phyloP scores from a whole-genome alignment of 1,140 invertebrate species.

The Ridgeia piscesae region DNA sequence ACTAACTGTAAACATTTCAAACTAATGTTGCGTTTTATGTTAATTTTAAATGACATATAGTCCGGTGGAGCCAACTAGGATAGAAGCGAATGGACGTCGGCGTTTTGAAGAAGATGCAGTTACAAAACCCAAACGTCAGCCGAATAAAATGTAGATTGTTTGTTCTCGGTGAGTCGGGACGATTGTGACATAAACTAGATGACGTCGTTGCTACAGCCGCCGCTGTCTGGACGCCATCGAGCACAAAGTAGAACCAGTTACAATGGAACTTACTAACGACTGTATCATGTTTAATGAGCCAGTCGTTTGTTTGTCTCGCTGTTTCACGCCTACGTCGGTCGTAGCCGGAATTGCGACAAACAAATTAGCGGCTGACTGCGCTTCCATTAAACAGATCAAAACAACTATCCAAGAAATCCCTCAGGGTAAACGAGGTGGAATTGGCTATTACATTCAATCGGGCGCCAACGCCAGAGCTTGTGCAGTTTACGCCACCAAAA shows the following conservation, averaged over 20 bases:
- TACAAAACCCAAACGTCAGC: too few species aligned
- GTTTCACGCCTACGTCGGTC: neutral
- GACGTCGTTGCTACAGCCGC: constrained; percentile 2
- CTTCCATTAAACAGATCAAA: neutral
- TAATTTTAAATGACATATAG: too few species aligned
- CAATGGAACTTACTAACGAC: neutral
- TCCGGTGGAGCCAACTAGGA: too few species aligned
- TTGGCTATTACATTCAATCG: neutral
- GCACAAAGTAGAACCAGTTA: neutral
- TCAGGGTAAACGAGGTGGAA: neutral
- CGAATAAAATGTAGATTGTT: too few species aligned
- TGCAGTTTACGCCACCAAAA: neutral
- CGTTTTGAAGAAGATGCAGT: too few species aligned
- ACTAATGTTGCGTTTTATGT: too few species aligned
- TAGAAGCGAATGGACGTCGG: too few species aligned
- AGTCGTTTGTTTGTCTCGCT: neutral
- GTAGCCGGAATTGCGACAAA: neutral
- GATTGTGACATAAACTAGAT: too few species aligned
- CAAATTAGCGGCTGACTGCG: neutral
- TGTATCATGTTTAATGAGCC: neutral
- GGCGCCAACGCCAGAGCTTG: neutral
- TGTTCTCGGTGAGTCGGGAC: neutral
- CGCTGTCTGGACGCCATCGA: neutral
- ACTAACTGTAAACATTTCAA: too few species aligned
- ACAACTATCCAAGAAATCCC: neutral